phyloP scores from a whole-genome alignment of 1,140 invertebrate genomes.

The Scaptomyza graminum region DNA sequence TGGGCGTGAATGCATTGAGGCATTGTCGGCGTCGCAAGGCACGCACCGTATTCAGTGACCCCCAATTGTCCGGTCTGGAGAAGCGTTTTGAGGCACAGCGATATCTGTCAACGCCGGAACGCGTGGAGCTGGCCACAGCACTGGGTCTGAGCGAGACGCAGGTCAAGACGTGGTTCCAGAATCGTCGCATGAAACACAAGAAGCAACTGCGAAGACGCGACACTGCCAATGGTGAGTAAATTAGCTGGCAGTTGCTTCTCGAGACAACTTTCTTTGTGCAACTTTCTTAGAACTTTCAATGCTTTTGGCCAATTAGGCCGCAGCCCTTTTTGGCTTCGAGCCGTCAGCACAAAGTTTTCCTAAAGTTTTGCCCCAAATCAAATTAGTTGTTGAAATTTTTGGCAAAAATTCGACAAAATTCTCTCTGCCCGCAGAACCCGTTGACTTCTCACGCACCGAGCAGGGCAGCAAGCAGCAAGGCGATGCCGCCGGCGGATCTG shows the following conservation, averaged over 20 bases:
- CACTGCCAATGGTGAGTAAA: slow-evolving; percentile 75
- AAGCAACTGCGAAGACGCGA: slow-evolving; percentile 90
- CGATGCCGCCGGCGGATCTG: slow-evolving; percentile 36
- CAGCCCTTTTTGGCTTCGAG: slow-evolving; percentile 50
- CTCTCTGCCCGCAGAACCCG: slow-evolving; percentile 63
- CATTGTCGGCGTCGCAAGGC: slow-evolving; percentile 96
- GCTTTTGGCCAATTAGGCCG: slow-evolving; percentile 55
- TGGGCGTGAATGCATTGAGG: slow-evolving; percentile 90
- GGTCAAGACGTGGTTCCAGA: slow-evolving; percentile 99
- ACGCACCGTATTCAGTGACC: slow-evolving; percentile 98
- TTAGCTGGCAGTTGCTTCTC: slow-evolving; percentile 1
- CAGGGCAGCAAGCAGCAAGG: slow-evolving; percentile 53
- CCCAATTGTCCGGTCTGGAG: slow-evolving; percentile 96
- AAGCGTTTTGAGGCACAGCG: slow-evolving; percentile 97
- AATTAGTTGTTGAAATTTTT: slow-evolving; percentile 65
- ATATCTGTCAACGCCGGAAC: slow-evolving; percentile 98
- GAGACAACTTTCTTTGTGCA: slow-evolving; percentile 31
- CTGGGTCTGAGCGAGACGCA: slow-evolving; percentile 98
- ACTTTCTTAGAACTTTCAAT: slow-evolving; percentile 14
- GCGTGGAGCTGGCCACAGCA: slow-evolving; percentile 96
- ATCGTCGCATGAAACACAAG: slow-evolving; percentile 98
- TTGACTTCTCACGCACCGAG: slow-evolving; percentile 83
- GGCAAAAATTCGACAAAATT: slow-evolving; percentile 35
- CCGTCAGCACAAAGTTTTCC: slow-evolving; percentile 48
- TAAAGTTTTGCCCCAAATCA: slow-evolving; percentile 64